Evolutionary conservation across 1,140 invertebrate species (phyloP).

Genomic region (Aphis gossypii): DNA sequence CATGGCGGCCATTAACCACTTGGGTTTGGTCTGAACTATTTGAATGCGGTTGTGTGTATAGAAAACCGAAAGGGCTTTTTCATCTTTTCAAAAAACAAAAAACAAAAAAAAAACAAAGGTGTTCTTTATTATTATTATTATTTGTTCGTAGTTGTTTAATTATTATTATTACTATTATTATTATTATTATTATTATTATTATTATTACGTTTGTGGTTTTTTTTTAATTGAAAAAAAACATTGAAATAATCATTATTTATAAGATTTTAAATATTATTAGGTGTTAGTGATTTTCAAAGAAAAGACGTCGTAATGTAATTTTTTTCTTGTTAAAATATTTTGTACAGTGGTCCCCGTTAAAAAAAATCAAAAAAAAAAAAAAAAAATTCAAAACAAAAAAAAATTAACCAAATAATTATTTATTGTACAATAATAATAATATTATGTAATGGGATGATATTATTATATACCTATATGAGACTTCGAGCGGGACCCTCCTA

Average conservation of each 20-base stretch:
- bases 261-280: constrained; percentile 44
- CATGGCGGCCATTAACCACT: constrained; percentile 58
- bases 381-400: background rate
- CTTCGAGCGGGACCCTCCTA: background rate
- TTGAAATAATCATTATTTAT: constrained; percentile 14
- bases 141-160: constrained; percentile 14
- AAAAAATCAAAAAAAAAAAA: background rate
- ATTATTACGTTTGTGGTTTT: constrained; percentile 47
- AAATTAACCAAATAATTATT: background rate
- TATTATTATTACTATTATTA: background rate
- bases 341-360: constrained; percentile 7
- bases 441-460: background rate
- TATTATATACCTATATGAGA: constrained; percentile 16
- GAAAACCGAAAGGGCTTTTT: background rate
- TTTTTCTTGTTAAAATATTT: constrained; percentile 28
- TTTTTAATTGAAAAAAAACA: constrained; percentile 7
- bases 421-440: constrained; percentile 12
- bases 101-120: background rate
- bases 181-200: constrained; percentile 22
- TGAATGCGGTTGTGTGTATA: background rate
- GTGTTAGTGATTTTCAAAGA: constrained; percentile 3
- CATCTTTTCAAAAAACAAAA: constrained; percentile 9
- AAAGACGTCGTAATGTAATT: constrained; percentile 29
- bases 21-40: constrained; percentile 50
- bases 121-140: constrained; percentile 17